These are phyloP conservation scores for Phytoseiulus persimilis DNA, from an alignment of 2,888 invertebrate genomes.

Conservation along the genomic window DNA sequence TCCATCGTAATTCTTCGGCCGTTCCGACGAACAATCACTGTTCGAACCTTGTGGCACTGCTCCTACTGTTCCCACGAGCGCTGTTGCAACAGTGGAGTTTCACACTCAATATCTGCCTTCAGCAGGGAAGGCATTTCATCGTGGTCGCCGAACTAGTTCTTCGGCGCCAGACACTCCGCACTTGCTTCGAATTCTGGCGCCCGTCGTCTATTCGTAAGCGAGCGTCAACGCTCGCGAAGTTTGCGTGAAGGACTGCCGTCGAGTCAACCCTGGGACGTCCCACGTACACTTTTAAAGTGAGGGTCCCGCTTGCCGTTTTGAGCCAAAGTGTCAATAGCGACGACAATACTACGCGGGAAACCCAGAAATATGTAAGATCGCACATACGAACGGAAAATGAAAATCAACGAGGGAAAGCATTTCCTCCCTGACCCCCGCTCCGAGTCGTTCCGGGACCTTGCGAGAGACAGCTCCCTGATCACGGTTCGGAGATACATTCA, in stretches of 20 bases:
- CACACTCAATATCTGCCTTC: neutral
- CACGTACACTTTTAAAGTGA: slow-evolving; percentile 22
- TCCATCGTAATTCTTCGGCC: neutral
- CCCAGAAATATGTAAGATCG: neutral
- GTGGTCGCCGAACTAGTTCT: neutral
- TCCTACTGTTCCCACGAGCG: neutral
- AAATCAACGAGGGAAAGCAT: neutral
- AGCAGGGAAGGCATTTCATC: neutral
- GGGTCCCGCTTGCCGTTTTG: slow-evolving; percentile 5
- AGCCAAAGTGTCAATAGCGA: neutral
- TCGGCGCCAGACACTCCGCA: neutral
- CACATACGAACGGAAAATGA: neutral
- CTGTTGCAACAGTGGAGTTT: neutral
- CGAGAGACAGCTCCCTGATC: no score
- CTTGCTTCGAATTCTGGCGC: neutral
- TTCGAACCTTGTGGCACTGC: neutral
- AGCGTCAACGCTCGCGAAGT: neutral
- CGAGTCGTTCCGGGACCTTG: neutral
- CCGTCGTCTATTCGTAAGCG: neutral
- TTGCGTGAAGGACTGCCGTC: slow-evolving; percentile 5
- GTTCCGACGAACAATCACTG: neutral
- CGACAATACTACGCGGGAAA: neutral
- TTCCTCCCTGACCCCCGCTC: no score
- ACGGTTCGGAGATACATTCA: no score
- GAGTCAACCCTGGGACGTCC: slow-evolving; percentile 37